A percentile compares a stretch with the other conserved stretches of the same genome.
Conservation (phyloP, 1,140 invertebrate species). For the Halyomorpha halys region DNA sequence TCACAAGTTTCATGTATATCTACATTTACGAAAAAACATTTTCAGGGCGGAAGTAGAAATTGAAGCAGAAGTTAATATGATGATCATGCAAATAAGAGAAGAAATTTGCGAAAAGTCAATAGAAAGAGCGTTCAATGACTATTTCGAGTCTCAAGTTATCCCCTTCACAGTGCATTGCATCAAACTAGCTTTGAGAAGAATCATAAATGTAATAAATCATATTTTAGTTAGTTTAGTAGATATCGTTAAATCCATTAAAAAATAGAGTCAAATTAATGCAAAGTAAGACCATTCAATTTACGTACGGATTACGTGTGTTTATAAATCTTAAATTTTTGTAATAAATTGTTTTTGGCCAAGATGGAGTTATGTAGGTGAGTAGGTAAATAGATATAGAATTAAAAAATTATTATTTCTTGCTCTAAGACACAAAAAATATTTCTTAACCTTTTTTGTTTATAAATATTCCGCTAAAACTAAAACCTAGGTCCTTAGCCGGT, state of each 20-base stretch:
- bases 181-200: background rate
- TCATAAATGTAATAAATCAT: background rate
- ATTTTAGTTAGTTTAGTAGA: background rate
- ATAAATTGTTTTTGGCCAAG: too few relatives aligned
- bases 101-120: background rate
- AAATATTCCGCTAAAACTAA: too few relatives aligned
- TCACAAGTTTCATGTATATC: background rate
- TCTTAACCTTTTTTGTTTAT: too few relatives aligned
- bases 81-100: slow-evolving; percentile 3
- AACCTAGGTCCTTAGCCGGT: too few relatives aligned
- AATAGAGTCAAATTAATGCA: background rate
- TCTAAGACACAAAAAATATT: too few relatives aligned
- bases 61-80: background rate
- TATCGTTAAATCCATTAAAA: background rate
- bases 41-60: background rate
- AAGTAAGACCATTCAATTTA: too few relatives aligned
- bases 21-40: background rate
- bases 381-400: too few relatives aligned
- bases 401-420: too few relatives aligned
- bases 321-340: too few relatives aligned
- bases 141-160: background rate
- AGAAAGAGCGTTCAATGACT: background rate
- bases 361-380: too few relatives aligned
- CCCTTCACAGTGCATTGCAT: background rate
- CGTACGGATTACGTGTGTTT: too few relatives aligned